Evolutionary conservation across 2,113 vertebrate species (phyloP).

Genomic region (Anarhynchus alexandrinus): DNA sequence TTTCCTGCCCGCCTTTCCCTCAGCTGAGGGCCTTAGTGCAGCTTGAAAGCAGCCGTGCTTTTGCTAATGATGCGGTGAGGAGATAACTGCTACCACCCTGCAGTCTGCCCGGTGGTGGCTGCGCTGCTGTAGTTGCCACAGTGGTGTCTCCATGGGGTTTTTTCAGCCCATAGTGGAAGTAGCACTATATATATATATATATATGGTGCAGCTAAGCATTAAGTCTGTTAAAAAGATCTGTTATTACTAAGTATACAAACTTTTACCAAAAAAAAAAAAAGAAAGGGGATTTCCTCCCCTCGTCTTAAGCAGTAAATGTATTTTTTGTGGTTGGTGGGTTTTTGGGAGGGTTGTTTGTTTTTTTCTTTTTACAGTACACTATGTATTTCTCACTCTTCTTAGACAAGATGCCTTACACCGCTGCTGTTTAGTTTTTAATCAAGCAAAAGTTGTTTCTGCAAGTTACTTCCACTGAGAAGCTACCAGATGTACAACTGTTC

Average conservation of each 20-base stretch:
- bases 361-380: not conserved
- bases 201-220: not conserved
- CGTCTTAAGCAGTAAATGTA: not conserved
- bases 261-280: not conserved
- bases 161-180: not conserved
- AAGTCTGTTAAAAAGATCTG: not conserved
- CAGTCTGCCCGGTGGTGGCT: not conserved
- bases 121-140: not conserved
- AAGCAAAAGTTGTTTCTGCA: not conserved
- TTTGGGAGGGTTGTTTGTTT: not conserved
- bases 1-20: not conserved
- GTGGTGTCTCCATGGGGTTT: fast-evolving
- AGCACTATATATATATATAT: not conserved
- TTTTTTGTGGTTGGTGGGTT: not conserved
- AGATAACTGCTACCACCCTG: fast-evolving
- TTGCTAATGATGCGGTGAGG: not conserved
- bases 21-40: not conserved
- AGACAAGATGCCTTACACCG: not conserved
- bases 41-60: not conserved
- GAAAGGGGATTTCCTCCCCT: not conserved
- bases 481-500: not conserved
- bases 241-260: not conserved
- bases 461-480: not conserved
- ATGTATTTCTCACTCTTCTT: not conserved
- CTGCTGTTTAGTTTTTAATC: not conserved